Percentiles rank a stretch among this genome's conserved stretches.
These are phyloP conservation scores for Oryzias celebensis DNA, from an alignment of 2,113 vertebrate genomes.

Conservation along the genomic window DNA sequence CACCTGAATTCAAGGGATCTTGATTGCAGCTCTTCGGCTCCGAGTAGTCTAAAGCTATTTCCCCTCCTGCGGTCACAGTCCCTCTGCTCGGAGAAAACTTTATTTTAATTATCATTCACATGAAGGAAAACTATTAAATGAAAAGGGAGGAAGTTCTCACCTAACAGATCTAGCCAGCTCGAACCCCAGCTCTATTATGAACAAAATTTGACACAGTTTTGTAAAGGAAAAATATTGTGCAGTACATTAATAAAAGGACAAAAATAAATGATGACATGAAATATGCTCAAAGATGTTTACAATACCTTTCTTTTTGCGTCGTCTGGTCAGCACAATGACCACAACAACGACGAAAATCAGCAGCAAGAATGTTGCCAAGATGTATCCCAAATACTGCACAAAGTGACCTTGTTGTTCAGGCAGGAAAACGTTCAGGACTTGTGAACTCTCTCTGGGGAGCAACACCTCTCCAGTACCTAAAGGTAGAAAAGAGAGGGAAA, in stretches of 20 bases:
- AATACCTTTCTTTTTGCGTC: conserved; percentile 83
- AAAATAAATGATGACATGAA: not conserved
- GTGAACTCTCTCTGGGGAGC: conserved; percentile 65
- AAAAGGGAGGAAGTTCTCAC: conserved; percentile 48
- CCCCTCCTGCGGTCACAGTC: conserved; percentile 66
- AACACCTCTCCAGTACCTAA: conserved; percentile 76
- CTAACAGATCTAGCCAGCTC: conserved; percentile 57
- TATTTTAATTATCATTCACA: not conserved
- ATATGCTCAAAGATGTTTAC: not conserved
- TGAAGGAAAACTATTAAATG: not conserved
- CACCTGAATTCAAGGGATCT: conserved; percentile 86
- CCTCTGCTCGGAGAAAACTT: conserved; percentile 68
- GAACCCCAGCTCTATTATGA: conserved; percentile 68
- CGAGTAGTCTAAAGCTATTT: conserved; percentile 77
- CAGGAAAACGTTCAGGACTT: conserved; percentile 89
- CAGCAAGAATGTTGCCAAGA: conserved; percentile 87
- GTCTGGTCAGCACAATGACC: conserved; percentile 79
- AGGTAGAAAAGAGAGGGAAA: not conserved
- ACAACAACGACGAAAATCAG: conserved; percentile 83
- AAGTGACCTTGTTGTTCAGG: conserved; percentile 85
- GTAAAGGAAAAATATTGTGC: conserved; percentile 1
- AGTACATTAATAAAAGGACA: not conserved
- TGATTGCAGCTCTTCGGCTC: conserved; percentile 79
- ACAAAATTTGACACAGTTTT: conserved; percentile 25
- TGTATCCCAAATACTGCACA: conserved; percentile 90